Base-by-base conservation (phyloP, 2,113 vertebrate species). In the Piprites chloris region DNA sequence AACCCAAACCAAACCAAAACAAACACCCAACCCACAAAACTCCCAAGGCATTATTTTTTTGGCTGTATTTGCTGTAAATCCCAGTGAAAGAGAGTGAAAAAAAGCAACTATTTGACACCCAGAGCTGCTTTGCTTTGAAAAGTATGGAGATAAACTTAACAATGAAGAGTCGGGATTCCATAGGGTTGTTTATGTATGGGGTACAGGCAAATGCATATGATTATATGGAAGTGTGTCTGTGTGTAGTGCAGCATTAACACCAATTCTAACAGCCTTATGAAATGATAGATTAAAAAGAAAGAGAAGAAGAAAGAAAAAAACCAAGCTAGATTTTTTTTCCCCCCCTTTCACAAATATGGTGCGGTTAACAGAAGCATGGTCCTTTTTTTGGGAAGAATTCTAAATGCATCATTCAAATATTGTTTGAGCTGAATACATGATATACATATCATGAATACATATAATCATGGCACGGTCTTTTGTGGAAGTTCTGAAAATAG, bases 361-460 rank as follows among this genome's bases (percentile, higher is more conserved):
- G 96, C 96, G 96, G 94, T 98, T 97, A 98, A 98, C 97, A 98
- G 97, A 98, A 98, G 96, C 94, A 94, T 76, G 87, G 96, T 96
- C 94, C 96, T 96, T 98, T 98, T 98, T 98, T 98, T 97, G 97
- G 97, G 95, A 97, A 91, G 97, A 96, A 96, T 95, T 98, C 97
- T 97, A 98, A 97, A 97, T 97, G 97, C 97, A 98, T 98, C 98
- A 98, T 98, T 98, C 98, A 98, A 98, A 98, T 97, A 97, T 97
- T 96, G 96, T 98, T 98, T 97, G 97, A 98, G 97, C 94, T 97
- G 96, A 98, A 97, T 97, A 97, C 97, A 98, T 78, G 96, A 97
- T 97, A 97, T 96, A 96, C 97, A 97, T 98, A 98, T 98, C 97
- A 97, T 98, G 97, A 98, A 98, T 98, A 96, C 97, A 97, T 97